These are phyloP conservation scores for Parnassius apollo DNA, from an alignment of 2,888 invertebrate species.

Conservation along the genomic window DNA sequence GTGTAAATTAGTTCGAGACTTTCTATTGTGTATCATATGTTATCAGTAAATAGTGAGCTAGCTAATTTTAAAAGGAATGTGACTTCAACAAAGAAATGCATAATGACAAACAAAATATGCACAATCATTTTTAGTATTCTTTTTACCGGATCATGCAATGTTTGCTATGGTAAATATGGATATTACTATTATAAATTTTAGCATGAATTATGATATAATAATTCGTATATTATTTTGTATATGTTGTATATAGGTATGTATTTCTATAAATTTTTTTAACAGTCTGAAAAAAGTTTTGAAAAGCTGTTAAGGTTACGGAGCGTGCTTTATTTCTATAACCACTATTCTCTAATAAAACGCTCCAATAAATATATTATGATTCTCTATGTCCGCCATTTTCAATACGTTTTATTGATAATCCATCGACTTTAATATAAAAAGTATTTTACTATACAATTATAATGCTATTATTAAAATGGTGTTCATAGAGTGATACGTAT, in stretches of 20 bases:
- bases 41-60: not conserved
- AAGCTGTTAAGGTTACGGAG: no score
- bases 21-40: not conserved
- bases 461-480: no score
- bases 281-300: no score
- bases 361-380: no score
- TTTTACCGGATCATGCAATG: not conserved
- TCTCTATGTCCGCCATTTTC: no score
- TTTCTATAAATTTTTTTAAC: not conserved
- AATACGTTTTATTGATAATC: no score
- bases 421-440: no score
- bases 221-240: no score
- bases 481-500: no score
- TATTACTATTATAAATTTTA: not conserved
- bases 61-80: not conserved
- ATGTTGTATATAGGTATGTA: not conserved
- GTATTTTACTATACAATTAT: no score
- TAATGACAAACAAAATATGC: not conserved
- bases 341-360: no score
- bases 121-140: not conserved
- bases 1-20: not conserved
- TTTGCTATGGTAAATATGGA: not conserved
- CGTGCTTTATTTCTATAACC: no score
- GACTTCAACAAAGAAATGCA: not conserved
- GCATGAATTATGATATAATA: not conserved